Conservation (phyloP, 2,113 vertebrate species). For the Cololabis saira region DNA sequence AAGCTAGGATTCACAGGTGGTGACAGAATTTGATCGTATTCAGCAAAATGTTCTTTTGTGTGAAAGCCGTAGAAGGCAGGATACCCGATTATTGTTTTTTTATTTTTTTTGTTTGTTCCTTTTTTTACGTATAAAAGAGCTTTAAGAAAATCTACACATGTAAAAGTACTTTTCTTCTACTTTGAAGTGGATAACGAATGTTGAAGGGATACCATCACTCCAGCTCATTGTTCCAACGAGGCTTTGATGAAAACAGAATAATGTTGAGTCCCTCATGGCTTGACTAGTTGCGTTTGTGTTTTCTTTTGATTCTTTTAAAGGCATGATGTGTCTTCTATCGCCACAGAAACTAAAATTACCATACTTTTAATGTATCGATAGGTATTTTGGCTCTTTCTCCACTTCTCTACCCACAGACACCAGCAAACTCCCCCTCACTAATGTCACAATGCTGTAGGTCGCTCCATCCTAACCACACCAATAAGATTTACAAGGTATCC, state of each 20-base stretch:
- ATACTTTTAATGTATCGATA: background rate
- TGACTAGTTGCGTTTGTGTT: no score
- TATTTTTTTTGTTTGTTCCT: no score
- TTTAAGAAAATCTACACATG: background rate
- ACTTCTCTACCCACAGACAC: background rate
- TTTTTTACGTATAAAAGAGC: no score
- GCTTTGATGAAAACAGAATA: no score
- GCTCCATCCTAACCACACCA: constrained; percentile 42
- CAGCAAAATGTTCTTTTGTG: no score
- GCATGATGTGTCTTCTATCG: background rate
- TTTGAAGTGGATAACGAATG: constrained; percentile 5
- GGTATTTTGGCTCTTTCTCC: constrained; percentile 11
- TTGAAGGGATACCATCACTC: background rate
- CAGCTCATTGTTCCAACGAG: background rate
- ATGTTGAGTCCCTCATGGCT: no score
- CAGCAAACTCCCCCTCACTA: background rate
- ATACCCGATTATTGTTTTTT: no score
- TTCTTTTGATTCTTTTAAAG: no score
- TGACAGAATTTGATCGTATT: no score
- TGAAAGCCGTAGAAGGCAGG: no score
- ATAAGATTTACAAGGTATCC: constrained; percentile 75
- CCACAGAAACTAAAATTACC: background rate
- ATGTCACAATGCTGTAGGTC: constrained; percentile 18
- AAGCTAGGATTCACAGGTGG: no score
- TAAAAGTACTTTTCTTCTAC: constrained; percentile 3